Evolutionary conservation across 2,888 invertebrate genomes (phyloP).

Genomic region (Macrophya annulata): DNA sequence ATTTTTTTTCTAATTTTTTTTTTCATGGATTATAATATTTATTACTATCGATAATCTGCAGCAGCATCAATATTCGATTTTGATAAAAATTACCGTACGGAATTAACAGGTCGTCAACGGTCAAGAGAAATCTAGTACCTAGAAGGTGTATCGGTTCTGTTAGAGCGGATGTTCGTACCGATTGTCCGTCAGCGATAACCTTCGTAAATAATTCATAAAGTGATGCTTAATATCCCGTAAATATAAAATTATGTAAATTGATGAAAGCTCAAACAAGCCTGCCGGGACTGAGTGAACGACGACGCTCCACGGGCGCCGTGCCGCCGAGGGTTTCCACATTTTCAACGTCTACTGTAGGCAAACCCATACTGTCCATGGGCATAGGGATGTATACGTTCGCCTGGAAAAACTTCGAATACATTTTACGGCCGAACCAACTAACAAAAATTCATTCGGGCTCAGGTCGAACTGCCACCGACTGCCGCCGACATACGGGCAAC

Average conservation of each 20-base stretch:
- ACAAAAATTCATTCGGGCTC: slow-evolving; percentile 48
- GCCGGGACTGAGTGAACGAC: slow-evolving; percentile 23
- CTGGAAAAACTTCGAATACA: slow-evolving; percentile 40
- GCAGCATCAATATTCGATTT: background rate
- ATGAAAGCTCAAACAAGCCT: slow-evolving; percentile 46
- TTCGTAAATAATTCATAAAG: slow-evolving; percentile 53
- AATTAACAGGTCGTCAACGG: slow-evolving; percentile 13
- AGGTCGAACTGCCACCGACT: slow-evolving; percentile 50
- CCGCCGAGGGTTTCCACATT: slow-evolving; percentile 37
- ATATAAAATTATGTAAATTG: slow-evolving; percentile 55
- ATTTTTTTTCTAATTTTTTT: no score
- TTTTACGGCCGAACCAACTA: slow-evolving; percentile 44
- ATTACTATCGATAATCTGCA: background rate
- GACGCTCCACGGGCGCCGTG: background rate
- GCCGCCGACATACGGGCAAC: slow-evolving; percentile 47
- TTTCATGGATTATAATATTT: background rate
- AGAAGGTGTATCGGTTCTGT: slow-evolving; percentile 26
- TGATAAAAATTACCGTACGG: background rate
- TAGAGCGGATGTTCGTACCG: slow-evolving; percentile 45
- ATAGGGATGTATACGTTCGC: background rate
- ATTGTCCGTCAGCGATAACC: slow-evolving; percentile 40
- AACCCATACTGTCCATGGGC: slow-evolving; percentile 6
- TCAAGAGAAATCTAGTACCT: slow-evolving; percentile 3
- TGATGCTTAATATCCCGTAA: slow-evolving; percentile 34
- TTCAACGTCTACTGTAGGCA: slow-evolving; percentile 28